Base-by-base conservation (phyloP, 2,113 vertebrate species). In the Numenius arquata region DNA sequence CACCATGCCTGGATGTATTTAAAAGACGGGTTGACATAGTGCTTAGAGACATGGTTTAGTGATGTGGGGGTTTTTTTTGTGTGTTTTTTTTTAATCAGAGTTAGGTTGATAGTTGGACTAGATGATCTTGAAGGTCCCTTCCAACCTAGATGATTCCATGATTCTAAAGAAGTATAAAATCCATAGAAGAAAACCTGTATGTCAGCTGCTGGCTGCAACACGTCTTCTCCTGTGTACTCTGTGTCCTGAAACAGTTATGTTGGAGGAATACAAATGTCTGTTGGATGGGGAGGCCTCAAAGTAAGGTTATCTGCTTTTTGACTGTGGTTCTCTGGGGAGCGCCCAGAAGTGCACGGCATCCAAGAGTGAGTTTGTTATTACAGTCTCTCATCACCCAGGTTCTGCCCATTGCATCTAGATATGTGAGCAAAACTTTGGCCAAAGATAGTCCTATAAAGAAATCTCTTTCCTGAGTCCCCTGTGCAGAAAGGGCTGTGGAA, bases 361-460 rank as follows among this genome's bases (percentile, higher is more conserved):
- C 29, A 11, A 1, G 15, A 77, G 41, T 23, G 59, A 38, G 25
- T 32, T 68, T 56, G 66, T 14, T 36, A 5, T n/a, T 59, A 8
- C 19, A 26, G 50, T 32, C 45, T 56, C 32, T 63, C 45, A 23
- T 25, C 0, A 0, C 53, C 41, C 25, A 15, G n/a, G 38, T 50
- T 66, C 34, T 73, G 59, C 50, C 68, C 29, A 2, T 66, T 48
- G 27, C 66, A 38, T 43, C 2, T 12, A 22, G 47, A 6, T 12
- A 21, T 1, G 17, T 1, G 29, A 80, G 78, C 48, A 56, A 73
- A 74, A 71, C 56, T 55, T 41, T 0, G 2, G 72, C 2, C 1
- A 17, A 8, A 80, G 38, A 8, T 21, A 55, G 2, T 65, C 55
- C 73, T 6, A 0, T 23, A 41, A 50, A 79, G 41, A 45, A 29